phyloP scores from a whole-genome alignment of 2,797 vertebrate genomes.

The Clamator glandarius region DNA sequence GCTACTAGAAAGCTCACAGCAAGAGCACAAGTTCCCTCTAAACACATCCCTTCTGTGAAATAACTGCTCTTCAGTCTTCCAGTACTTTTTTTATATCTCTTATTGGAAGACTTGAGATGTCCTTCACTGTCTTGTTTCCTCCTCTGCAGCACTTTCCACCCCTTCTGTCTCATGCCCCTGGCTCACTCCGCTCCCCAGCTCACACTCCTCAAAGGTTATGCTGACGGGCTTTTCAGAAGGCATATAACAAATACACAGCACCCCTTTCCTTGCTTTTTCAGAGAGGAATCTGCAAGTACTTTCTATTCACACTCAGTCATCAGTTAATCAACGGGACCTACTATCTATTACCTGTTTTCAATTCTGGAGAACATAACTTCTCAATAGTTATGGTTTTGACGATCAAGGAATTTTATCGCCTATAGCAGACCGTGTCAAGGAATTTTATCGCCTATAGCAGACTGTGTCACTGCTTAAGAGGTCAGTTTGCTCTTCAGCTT shows the following conservation, averaged over 20 bases:
- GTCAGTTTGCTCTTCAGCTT: not conserved
- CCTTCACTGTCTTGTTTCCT: not conserved
- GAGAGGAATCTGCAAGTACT: slow-evolving; percentile 20
- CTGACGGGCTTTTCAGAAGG: not conserved
- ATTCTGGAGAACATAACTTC: not conserved
- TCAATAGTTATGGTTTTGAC: not conserved
- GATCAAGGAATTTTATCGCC: slow-evolving; percentile 26
- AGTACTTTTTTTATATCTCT: not conserved
- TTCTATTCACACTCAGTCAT: slow-evolving; percentile 15
- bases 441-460: not conserved
- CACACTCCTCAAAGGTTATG: not conserved
- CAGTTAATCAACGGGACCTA: not conserved
- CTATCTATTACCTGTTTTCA: slow-evolving; percentile 24
- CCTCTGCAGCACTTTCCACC: not conserved
- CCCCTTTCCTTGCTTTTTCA: not conserved
- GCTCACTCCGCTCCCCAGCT: not conserved
- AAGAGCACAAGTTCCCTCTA: not conserved
- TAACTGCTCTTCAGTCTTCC: not conserved
- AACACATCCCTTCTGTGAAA: not conserved
- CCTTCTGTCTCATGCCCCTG: not conserved
- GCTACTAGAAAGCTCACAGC: not conserved
- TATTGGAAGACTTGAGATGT: not conserved
- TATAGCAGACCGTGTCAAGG: too few relatives aligned
- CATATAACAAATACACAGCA: not conserved
- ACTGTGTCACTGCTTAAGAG: not conserved